Conservation (phyloP, 2,797 vertebrate species). For the Paratrypauchen microcephalus region DNA sequence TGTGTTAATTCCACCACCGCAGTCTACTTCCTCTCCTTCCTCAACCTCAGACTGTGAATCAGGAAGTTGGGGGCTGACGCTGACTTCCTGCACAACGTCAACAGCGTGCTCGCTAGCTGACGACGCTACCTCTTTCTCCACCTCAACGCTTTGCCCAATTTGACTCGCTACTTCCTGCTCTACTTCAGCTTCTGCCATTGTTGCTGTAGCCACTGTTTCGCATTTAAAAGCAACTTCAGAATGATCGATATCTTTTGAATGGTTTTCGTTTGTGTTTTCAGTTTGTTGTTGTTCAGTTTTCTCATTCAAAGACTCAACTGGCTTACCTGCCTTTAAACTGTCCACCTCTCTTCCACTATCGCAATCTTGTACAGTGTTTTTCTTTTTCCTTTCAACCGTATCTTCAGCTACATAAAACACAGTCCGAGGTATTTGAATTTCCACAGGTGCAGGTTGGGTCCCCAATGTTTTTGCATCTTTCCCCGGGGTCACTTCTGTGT, state of each 20-base stretch:
- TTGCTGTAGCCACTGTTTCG: slow-evolving; percentile 5
- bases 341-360: slow-evolving; percentile 47
- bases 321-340: slow-evolving; percentile 73
- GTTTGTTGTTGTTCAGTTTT: slow-evolving; percentile 67
- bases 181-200: slow-evolving; percentile 25
- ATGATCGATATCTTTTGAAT: slow-evolving; percentile 19
- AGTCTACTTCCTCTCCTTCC: slow-evolving; percentile 62
- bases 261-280: slow-evolving; percentile 48
- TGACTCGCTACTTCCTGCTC: slow-evolving; percentile 40
- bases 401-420: slow-evolving; percentile 76
- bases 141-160: slow-evolving; percentile 33
- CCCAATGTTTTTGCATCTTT: slow-evolving; percentile 32
- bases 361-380: slow-evolving; percentile 26
- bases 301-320: slow-evolving; percentile 74
- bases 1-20: slow-evolving; percentile 21
- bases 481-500: slow-evolving; percentile 22
- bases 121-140: slow-evolving; percentile 46
- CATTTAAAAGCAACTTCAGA: slow-evolving; percentile 25
- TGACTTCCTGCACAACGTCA: slow-evolving; percentile 77
- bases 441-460: slow-evolving; percentile 18
- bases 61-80: slow-evolving; percentile 73
- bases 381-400: slow-evolving; percentile 42
- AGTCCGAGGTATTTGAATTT: slow-evolving; percentile 72
- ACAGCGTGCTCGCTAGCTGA: slow-evolving; percentile 49
- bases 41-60: slow-evolving; percentile 62